Evolutionary conservation across 2,113 vertebrate genomes (phyloP), one percentile per base, ranked within the genome.

Genomic region (Phyllopteryx taeniolatus): DNA sequence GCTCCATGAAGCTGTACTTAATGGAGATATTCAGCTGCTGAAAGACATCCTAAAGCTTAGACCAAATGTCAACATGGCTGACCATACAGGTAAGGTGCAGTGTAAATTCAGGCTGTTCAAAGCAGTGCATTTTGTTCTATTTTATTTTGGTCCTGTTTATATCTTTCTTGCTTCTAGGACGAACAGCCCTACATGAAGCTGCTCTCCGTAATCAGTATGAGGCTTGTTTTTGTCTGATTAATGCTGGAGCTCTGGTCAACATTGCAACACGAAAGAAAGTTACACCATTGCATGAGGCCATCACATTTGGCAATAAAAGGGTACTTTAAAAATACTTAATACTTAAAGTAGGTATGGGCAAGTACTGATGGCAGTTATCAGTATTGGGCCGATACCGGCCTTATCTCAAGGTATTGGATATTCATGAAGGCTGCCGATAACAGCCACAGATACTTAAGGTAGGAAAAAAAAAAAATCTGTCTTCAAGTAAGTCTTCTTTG

Each of bases 241-340:
- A 92, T 86, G 93, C 93, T 70, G 94, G 94, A 82, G 93, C 94
- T 70, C 72, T 91, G 79, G 92, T 93, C 71, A 92, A 95, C 85
- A 78, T 80, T 80, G 81, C 68, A 76, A 90, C 90, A 83, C 56
- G 53, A 57, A 68, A 90, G 35, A 83, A 92, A 72, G 57, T 91
- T 79, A 95, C 93, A 74, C 94, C 94, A 10, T 74, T 95, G n/a
- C 91, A 94, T 43, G 88, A 94, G 75, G 94, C 94, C 78, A 91
- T 93, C 78, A 71, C 22, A 62, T 83, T 74, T 70, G 89, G 87
- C 27, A 81, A 93, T 78, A 85, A 90, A 68, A 54, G 17, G 47
- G 67, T 65, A 65, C 39, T 64, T 65, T 12, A 65, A 65, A 44
- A 49, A 53, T 7, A 20, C 19, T 47, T 31, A 8, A 51, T 68